Percentiles rank a stretch among this genome's conserved stretches.
These are phyloP conservation scores for Neotoma lepida DNA, from an alignment of 2,113 vertebrate species.

Conservation along the genomic window DNA sequence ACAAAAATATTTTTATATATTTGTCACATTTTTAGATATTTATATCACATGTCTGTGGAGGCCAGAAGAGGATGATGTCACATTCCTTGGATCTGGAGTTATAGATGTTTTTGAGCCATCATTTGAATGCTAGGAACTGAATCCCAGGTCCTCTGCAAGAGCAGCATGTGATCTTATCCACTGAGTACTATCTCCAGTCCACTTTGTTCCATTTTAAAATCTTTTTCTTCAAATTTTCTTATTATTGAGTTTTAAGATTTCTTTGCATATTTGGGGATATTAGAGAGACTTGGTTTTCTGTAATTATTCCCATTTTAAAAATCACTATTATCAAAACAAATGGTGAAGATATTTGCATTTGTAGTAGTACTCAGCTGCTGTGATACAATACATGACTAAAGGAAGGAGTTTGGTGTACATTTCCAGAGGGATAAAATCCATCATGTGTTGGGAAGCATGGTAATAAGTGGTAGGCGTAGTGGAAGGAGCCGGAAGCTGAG, in stretches of 20 bases:
- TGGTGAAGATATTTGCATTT: neutral
- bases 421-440: neutral
- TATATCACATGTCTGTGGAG: neutral
- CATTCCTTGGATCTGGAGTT: neutral
- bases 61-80: neutral
- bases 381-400: neutral
- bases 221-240: neutral
- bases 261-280: neutral
- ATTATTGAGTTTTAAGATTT: neutral
- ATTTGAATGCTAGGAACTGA: neutral
- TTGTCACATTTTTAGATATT: neutral
- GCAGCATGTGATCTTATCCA: neutral
- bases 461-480: neutral
- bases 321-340: neutral
- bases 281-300: neutral
- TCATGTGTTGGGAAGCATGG: neutral
- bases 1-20: neutral
- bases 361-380: neutral
- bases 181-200: neutral
- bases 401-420: neutral
- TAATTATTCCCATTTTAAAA: conserved; percentile 17
- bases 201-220: neutral
- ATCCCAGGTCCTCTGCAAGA: neutral
- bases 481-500: neutral
- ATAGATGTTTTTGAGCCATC: neutral